phyloP scores from a whole-genome alignment of 2,888 invertebrate species.

The Conus canariensis region DNA sequence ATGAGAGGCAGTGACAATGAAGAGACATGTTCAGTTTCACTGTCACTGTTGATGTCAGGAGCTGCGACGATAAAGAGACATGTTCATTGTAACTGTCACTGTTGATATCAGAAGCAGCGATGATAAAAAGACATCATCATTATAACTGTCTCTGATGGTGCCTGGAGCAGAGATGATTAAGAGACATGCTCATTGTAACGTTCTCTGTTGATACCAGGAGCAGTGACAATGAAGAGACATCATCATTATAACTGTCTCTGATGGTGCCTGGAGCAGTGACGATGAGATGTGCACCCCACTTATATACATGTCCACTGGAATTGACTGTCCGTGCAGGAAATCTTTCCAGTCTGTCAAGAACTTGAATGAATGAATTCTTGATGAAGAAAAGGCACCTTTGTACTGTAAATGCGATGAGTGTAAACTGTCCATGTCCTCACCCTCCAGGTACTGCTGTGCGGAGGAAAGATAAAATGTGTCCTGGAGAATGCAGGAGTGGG shows the following conservation, averaged over 20 bases:
- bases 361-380: too few relatives aligned
- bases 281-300: background rate
- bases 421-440: too few relatives aligned
- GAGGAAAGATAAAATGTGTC: too few relatives aligned
- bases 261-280: background rate
- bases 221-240: constrained; percentile 77
- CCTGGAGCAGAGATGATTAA: constrained; percentile 73
- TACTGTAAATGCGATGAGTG: too few relatives aligned
- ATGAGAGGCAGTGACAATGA: background rate
- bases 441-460: too few relatives aligned
- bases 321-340: too few relatives aligned
- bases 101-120: background rate
- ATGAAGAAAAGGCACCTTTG: too few relatives aligned
- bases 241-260: background rate
- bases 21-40: background rate
- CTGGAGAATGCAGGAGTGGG: too few relatives aligned
- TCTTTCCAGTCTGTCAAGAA: too few relatives aligned
- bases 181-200: too few relatives aligned
- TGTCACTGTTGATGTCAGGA: constrained; percentile 70
- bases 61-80: constrained; percentile 78
- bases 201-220: constrained; percentile 55
- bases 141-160: background rate
- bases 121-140: background rate
- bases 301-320: too few relatives aligned
- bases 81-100: background rate